Evolutionary conservation across 92 coral and sea anemone species (phyloP), one percentile per base, ranked within the genome.

Genomic region (Bergia puertoricense): DNA sequence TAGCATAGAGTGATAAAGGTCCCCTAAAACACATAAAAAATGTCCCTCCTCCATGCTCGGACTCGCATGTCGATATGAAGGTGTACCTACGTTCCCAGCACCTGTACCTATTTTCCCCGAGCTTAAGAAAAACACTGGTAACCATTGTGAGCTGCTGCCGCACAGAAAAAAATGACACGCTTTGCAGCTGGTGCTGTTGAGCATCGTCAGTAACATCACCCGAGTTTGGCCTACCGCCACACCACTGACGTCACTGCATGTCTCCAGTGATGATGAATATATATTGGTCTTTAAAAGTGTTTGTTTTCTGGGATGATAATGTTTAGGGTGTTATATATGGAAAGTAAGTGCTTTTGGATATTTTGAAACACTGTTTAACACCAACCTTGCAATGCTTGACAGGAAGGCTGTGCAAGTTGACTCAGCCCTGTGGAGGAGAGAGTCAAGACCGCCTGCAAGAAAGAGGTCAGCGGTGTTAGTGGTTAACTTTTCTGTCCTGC

Each of bases 381-480:
- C n/a, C 8, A 20, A 22, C 54, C 44, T 50, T 43, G 59, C 36
- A 23, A 42, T 30, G 73, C 20, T 30, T 44, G 20, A 0, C 90
- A 94, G 96, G 67, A 94, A 94, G 86, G 91, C 91, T 8, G 92
- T 91, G 16, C 96, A 94, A 62, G 95, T 91, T 23, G 95, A 94
- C 62, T 69, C n/a, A 16, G 43, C 77, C 59, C 86, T 22, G 65
- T 43, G 86, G 56, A 82, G 86, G 22, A 43, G 86, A 46, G 86
- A 82, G 5, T 67, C 57, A 37, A 67, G 65, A 82, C 77, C 77
- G 13, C 44, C 37, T 67, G 22, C 1, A n/a, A 82, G 65, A 37
- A 82, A 44, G 66, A 82, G 86, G 86, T 82, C 38, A 22, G 86
- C 46, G 41, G 62, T 69, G 5, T 82, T 48, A 20, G 69, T 62